phyloP scores from a whole-genome alignment of 2,888 invertebrate species.

The Blera fallax region DNA sequence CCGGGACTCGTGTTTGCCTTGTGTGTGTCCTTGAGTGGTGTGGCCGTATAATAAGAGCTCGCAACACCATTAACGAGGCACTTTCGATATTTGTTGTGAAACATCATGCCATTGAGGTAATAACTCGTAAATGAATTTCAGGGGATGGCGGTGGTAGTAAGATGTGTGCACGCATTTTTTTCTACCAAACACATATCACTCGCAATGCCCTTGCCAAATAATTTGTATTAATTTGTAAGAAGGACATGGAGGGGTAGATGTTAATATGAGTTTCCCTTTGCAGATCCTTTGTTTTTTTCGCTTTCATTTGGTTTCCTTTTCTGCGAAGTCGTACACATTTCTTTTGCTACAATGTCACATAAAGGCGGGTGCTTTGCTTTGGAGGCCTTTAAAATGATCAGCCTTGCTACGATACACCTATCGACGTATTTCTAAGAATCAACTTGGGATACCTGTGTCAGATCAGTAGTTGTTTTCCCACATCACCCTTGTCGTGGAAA shows the following conservation, averaged over 20 bases:
- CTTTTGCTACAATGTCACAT: too few species aligned
- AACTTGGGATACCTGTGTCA: conserved; percentile 63
- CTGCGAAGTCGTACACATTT: background rate
- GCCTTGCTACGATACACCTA: conserved; percentile 27
- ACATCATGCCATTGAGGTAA: conserved; percentile 66
- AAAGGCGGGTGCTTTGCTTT: conserved; percentile 47
- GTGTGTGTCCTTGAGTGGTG: conserved; percentile 33
- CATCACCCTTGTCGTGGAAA: conserved; percentile 71
- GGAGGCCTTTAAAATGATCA: background rate
- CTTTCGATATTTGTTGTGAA: conserved; percentile 67
- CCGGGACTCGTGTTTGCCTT: background rate
- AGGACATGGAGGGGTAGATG: background rate
- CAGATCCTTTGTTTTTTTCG: conserved; percentile 2
- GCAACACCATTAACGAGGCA: conserved; percentile 62
- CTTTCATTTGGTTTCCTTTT: conserved; percentile 8
- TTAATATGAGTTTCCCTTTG: background rate
- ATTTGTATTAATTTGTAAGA: conserved; percentile 65
- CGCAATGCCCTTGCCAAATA: conserved; percentile 50
- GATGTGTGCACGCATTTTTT: conserved; percentile 35
- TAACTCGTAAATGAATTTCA: conserved; percentile 67
- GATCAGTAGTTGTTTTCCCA: conserved; percentile 67
- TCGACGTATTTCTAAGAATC: conserved; percentile 45
- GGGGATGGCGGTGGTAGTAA: conserved; percentile 7
- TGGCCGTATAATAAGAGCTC: background rate
- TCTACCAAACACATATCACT: background rate